Evolutionary conservation across 2,797 vertebrate species (phyloP), one percentile per base, ranked within the genome.

Genomic region (Danio tinwini): DNA sequence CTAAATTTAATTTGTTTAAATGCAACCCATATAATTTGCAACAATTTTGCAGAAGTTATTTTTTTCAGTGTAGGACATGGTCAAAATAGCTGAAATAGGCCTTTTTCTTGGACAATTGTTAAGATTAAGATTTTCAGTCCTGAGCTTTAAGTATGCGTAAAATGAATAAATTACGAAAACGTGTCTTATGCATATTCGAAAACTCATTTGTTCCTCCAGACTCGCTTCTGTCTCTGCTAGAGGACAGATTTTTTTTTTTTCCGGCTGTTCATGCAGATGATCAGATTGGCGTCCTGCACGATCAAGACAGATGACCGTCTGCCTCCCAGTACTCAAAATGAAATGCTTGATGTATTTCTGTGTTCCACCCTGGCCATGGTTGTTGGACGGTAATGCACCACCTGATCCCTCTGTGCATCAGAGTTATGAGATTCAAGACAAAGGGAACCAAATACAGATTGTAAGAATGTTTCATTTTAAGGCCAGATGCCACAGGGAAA

Each of bases 301-400:
- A 61, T 71, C 37, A 53, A 70, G 19, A 69, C 53, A 69, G 21
- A 61, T 70, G 76, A 58, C 21, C 16, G 4, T 53, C 65, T 70
- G 76, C 8, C 29, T 69, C 17, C n/a, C 55, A 21, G 13, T 49
- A 7, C 63, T 59, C 64, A 69, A 59, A 69, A 29, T 19, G 5
- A 61, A 70, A 52, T 55, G 52, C 63, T 47, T 61, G 21, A 61
- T 68, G 19, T 39, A 61, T 50, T 68, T 61, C 19, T 7, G 7
- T 39, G 40, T 70, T 75, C 16, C 29, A 50, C 9, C 8, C 11
- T 37, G 14, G 65, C 6, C 8, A 53, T 13, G 44, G 12, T 47
- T 10, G 65, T 69, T 37, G 14, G 37, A 29, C 3, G 7, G 5
- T 63, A 29, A 77, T 39, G 7, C 11, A 21, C 14, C 49, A 53